Conservation (phyloP, 2,888 invertebrate genomes). For the Horisme vitalbata region DNA sequence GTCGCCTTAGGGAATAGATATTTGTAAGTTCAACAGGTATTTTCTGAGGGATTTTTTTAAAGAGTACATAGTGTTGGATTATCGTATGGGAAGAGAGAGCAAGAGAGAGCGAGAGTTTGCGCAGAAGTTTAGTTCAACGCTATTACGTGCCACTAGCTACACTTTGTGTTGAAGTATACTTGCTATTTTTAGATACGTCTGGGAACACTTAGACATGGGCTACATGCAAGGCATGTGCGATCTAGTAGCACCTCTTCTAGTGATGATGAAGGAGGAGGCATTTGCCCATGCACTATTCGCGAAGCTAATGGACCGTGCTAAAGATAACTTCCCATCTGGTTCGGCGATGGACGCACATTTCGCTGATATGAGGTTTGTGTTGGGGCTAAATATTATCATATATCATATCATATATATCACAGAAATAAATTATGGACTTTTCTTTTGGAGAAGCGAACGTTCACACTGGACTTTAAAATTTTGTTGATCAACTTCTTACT, state of each 20-base stretch:
- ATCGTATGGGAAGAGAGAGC: too few relatives aligned
- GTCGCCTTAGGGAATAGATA: too few relatives aligned
- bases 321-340: conserved; percentile 95
- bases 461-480: too few relatives aligned
- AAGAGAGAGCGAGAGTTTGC: too few relatives aligned
- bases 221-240: conserved; percentile 99
- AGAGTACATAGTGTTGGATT: too few relatives aligned
- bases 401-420: background rate
- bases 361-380: conserved; percentile 92
- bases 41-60: too few relatives aligned
- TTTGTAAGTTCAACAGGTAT: too few relatives aligned
- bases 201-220: conserved; percentile 96
- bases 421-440: too few relatives aligned
- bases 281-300: conserved; percentile 95
- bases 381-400: background rate
- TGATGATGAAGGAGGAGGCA: conserved; percentile 96
- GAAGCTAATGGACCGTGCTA: conserved; percentile 94
- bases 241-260: conserved; percentile 94
- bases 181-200: conserved; percentile 89
- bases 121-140: too few relatives aligned
- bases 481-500: too few relatives aligned
- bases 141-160: too few relatives aligned
- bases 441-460: too few relatives aligned
- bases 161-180: background rate
- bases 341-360: conserved; percentile 98